Percentiles rank a stretch among this genome's conserved stretches.
Evolutionary conservation across 2,113 vertebrate genomes (phyloP).

Genomic region (Maccullochella peelii): DNA sequence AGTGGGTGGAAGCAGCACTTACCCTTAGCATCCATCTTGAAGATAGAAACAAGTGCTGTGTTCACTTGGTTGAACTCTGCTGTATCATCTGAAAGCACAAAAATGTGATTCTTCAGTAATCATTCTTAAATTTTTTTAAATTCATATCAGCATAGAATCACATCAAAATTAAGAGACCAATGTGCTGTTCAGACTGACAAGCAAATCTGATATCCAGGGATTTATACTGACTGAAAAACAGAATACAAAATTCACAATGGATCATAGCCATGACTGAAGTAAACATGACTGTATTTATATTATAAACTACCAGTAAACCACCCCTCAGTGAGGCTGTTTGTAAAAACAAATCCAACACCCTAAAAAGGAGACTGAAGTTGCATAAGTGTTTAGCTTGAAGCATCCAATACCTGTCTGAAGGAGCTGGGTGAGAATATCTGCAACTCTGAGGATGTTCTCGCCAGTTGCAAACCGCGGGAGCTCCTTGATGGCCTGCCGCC

Average conservation of each 20-base stretch:
- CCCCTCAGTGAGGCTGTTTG: not conserved
- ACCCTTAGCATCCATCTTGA: constrained; percentile 99
- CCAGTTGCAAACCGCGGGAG: constrained; percentile 96
- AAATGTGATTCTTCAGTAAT: not conserved
- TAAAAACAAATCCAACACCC: not conserved
- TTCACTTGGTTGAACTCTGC: constrained; percentile 98
- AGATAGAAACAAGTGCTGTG: constrained; percentile 93
- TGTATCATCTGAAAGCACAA: constrained; percentile 89
- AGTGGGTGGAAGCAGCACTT: not conserved
- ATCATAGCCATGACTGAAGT: not conserved
- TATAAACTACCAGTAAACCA: not conserved
- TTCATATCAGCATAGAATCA: not conserved
- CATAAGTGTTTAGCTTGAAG: not conserved
- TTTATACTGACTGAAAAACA: not conserved
- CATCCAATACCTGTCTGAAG: constrained; percentile 91
- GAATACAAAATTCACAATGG: not conserved
- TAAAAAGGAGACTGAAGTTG: not conserved
- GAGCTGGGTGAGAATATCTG: constrained; percentile 96
- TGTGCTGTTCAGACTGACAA: not conserved
- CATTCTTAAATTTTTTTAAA: too few species aligned
- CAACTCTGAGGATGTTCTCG: constrained; percentile 95
- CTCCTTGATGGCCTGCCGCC: constrained; percentile 97
- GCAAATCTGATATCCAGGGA: not conserved
- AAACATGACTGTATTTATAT: not conserved
- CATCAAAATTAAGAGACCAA: not conserved